These are phyloP conservation scores for Austrolebias charrua DNA, from an alignment of 2,797 vertebrate species.

Conservation along the genomic window DNA sequence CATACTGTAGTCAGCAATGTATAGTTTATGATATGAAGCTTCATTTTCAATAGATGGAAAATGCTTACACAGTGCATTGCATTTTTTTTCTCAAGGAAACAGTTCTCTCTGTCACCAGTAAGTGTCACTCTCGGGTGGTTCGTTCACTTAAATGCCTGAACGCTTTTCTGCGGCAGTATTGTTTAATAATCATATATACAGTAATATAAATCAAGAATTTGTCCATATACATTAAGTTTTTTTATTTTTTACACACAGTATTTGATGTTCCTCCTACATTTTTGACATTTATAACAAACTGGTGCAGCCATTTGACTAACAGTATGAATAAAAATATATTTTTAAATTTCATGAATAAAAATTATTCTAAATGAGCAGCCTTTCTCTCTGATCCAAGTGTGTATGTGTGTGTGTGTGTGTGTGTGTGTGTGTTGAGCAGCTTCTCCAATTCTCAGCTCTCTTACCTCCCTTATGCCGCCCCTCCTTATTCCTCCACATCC, in stretches of 20 bases:
- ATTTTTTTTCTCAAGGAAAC: background rate
- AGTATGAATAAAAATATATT: background rate
- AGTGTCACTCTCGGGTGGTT: constrained; percentile 66
- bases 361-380: constrained; percentile 5
- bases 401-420: no score
- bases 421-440: constrained; percentile 61
- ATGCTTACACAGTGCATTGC: background rate
- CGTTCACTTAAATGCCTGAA: constrained; percentile 8
- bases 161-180: background rate
- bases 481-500: no score
- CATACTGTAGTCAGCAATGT: background rate
- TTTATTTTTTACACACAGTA: background rate
- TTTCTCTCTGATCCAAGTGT: constrained; percentile 44
- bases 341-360: background rate
- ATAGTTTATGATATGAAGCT: background rate
- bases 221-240: background rate
- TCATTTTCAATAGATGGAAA: background rate
- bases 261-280: background rate
- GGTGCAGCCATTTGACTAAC: background rate
- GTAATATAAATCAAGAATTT: background rate
- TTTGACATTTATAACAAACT: background rate
- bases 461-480: constrained; percentile 68
- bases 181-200: background rate
- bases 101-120: constrained; percentile 60
- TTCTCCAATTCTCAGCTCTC: constrained; percentile 70